phyloP scores from a whole-genome alignment of 23 tunicate species.

The Phallusia fumigata region DNA sequence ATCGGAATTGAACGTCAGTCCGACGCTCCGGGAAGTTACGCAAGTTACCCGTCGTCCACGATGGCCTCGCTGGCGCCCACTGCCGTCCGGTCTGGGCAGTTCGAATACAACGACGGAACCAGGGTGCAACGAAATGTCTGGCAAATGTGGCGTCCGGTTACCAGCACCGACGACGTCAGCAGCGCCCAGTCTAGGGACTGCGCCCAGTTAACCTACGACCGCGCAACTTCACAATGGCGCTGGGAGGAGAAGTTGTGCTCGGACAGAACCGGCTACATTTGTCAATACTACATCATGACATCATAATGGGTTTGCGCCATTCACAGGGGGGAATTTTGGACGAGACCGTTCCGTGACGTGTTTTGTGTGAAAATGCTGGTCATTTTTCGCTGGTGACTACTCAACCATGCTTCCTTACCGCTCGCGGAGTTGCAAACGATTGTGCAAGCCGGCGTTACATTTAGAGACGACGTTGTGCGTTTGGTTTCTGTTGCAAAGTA shows the following conservation, averaged over 20 bases:
- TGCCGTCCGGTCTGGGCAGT: constrained; percentile 19
- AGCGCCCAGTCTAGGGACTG: constrained; percentile 13
- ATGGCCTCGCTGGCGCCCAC: constrained; percentile 25
- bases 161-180: constrained; percentile 5
- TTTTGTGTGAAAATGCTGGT: constrained; percentile 1
- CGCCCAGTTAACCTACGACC: constrained; percentile 54
- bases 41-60: background rate
- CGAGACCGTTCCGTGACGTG: background rate
- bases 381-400: background rate
- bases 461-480: no score
- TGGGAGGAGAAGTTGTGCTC: constrained; percentile 67
- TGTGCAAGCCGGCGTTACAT: no score
- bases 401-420: constrained; percentile 8
- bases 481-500: no score
- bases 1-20: constrained; percentile 62
- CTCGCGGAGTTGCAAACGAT: no score
- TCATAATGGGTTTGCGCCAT: background rate
- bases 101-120: constrained; percentile 78
- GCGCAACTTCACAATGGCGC: constrained; percentile 48
- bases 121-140: constrained; percentile 65
- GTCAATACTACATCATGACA: constrained; percentile 69
- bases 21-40: background rate
- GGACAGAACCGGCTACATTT: constrained; percentile 45
- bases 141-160: constrained; percentile 64
- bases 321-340: background rate